Conservation (phyloP, 2,888 invertebrate species). For the Belgica antarctica region DNA sequence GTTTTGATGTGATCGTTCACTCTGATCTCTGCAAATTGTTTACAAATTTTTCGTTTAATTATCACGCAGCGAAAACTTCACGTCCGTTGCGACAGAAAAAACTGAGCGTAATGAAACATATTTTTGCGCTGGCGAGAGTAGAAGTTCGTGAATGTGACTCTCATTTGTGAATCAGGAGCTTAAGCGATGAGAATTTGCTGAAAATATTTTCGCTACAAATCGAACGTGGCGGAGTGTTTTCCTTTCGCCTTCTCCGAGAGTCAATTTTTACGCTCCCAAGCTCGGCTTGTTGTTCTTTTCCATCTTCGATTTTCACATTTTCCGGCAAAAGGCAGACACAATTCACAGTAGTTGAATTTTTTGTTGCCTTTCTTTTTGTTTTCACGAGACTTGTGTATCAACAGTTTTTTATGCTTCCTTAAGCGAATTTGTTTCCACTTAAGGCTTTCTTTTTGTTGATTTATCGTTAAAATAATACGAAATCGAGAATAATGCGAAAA, state of each 20-base stretch:
- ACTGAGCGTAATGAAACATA: constrained; percentile 17
- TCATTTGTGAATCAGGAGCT: not conserved
- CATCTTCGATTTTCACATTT: constrained; percentile 17
- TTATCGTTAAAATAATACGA: not conserved
- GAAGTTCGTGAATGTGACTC: not conserved
- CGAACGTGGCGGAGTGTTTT: not conserved
- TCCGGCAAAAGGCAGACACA: not conserved
- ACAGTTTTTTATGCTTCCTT: not conserved
- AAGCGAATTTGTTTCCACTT: not conserved
- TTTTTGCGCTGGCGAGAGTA: constrained; percentile 3
- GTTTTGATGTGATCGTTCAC: not conserved
- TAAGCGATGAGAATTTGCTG: not conserved
- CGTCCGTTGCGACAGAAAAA: constrained; percentile 1
- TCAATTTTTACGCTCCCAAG: not conserved
- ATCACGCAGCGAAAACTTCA: not conserved
- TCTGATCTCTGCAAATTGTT: constrained; percentile 1
- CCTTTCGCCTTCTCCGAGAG: not conserved
- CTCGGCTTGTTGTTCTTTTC: not conserved
- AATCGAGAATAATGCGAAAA: not conserved
- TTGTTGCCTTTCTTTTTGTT: not conserved
- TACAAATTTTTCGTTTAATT: too few species aligned
- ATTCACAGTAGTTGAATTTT: not conserved
- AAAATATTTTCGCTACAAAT: not conserved
- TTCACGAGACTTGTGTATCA: not conserved
- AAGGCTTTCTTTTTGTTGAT: not conserved